These are phyloP conservation scores for Shargacucullia verbasci DNA, from an alignment of 2,888 invertebrate species.

Conservation along the genomic window DNA sequence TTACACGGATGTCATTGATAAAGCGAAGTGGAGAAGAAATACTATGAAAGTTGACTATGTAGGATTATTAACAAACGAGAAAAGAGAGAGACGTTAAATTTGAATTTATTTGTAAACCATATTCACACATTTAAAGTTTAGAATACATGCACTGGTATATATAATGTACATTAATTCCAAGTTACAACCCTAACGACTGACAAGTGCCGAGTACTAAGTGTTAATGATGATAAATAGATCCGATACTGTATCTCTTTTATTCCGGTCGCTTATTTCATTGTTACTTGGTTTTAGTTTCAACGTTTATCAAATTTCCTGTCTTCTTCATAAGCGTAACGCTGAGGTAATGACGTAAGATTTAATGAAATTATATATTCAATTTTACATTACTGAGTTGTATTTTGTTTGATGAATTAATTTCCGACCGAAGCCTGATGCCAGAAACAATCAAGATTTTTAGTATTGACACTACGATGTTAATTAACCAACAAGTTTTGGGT, in stretches of 20 bases:
- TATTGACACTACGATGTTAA: too few relatives aligned
- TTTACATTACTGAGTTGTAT: neutral
- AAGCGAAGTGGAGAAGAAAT: too few relatives aligned
- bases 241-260: conserved; percentile 47
- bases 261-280: conserved; percentile 50
- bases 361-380: too few relatives aligned
- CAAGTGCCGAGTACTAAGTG: conserved; percentile 42
- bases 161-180: neutral
- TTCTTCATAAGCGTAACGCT: neutral
- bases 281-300: conserved; percentile 32
- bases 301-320: conserved; percentile 20
- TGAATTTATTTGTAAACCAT: too few relatives aligned
- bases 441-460: too few relatives aligned
- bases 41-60: too few relatives aligned
- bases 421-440: neutral
- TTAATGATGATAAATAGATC: conserved; percentile 66
- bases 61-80: too few relatives aligned
- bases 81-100: too few relatives aligned
- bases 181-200: conserved; percentile 46
- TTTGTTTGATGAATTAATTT: neutral
- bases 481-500: neutral
- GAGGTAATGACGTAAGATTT: neutral
- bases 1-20: too few relatives aligned
- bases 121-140: too few relatives aligned
- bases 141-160: too few relatives aligned